Base-by-base conservation (phyloP, 2,113 vertebrate species). In the Vanacampus margaritifer region DNA sequence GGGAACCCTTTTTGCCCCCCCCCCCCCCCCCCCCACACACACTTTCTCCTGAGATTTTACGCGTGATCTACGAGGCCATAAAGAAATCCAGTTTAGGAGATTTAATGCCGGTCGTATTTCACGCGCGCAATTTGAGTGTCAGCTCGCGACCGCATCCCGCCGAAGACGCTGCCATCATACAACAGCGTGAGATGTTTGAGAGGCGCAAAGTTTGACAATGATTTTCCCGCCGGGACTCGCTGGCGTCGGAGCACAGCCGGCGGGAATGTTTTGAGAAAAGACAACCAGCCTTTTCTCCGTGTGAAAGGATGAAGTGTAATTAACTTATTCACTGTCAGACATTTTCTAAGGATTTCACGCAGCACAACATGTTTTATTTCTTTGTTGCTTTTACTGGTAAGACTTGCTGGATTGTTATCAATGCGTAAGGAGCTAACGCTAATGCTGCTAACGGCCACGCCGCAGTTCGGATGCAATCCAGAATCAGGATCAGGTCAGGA, bases 131-230 rank as follows among this genome's bases (percentile, higher is more conserved):
- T 86, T 89, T 88, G 88, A 88, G 84, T 85, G 84, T 88, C 84
- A 86, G 72, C 76, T 56, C 5, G 32, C 82, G 87, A 89, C 83
- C 85, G 88, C 89, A 86, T 87, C 85, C 85, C 81, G 83, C n/a
- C 19, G 36, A 67, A 77, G 76, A 78, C 88, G 81, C 70, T 78
- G 86, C 82, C 78, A 84, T 86, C 86, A 81, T 69, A 79, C 79
- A 77, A 73, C 79, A 82, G 88, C 87, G 37, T 86, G 88, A 81
- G 82, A 80, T 79, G 72, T 71, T 75, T 85, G 81, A 79, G 84
- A 89, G 83, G 83, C 83, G 86, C 88, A 79, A 76, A 51, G 54
- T 89, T 90, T 89, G 87, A 78, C 82, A 86, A 90, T 79, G 78
- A 90, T 88, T 86, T 79, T 75, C 76, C 89, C 80, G 28, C 7